Conservation (phyloP, 2,797 vertebrate species). For the Coregonus sp. region DNA sequence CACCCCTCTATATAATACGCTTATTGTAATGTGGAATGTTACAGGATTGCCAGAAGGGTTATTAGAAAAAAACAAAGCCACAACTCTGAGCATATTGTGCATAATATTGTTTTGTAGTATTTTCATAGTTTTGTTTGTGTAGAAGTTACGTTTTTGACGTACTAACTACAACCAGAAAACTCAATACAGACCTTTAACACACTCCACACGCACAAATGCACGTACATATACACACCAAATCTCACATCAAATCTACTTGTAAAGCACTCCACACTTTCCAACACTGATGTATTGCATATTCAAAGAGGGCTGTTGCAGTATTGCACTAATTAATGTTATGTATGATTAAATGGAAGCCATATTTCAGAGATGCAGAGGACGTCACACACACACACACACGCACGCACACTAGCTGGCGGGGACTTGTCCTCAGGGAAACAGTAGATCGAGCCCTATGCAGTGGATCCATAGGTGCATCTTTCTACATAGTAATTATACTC, state of each 20-base stretch:
- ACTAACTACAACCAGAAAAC: no score
- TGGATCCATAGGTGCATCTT: conserved; percentile 14
- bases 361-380: neutral
- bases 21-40: conserved; percentile 9
- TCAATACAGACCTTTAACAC: no score
- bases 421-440: conserved; percentile 10
- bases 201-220: no score
- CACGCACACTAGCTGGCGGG: neutral
- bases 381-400: neutral
- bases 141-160: no score
- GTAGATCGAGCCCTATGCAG: neutral
- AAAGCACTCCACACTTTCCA: neutral
- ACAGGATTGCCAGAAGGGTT: neutral
- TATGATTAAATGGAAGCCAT: conserved; percentile 26
- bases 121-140: no score
- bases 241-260: neutral
- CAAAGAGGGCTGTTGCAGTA: conserved; percentile 12
- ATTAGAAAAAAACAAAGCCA: no score
- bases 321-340: conserved; percentile 27
- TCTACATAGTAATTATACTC: conserved; percentile 29
- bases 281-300: neutral
- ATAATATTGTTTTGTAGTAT: no score
- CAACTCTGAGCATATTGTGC: no score
- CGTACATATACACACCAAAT: neutral
- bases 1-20: no score